phyloP scores from a whole-genome alignment of 2,797 vertebrate species.

The Yasuhikotakia modesta region DNA sequence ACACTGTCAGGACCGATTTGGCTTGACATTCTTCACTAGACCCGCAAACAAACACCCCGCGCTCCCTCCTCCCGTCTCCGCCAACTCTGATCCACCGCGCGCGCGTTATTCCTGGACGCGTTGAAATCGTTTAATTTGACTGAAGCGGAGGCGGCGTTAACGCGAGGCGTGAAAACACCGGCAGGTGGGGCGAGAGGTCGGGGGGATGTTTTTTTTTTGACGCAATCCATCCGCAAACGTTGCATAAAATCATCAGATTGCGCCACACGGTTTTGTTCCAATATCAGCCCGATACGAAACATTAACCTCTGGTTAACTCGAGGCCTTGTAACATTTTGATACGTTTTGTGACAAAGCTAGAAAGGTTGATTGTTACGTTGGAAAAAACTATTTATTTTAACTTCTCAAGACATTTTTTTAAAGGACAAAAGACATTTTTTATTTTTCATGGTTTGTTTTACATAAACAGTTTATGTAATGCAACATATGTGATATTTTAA shows the following conservation, averaged over 20 bases:
- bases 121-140: conserved; percentile 80
- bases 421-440: no score
- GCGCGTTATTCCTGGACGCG: conserved; percentile 60
- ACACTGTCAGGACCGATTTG: conserved; percentile 99
- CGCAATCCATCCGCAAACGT: conserved; percentile 59
- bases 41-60: conserved; percentile 74
- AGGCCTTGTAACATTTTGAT: conserved; percentile 59
- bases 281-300: conserved; percentile 67
- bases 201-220: conserved; percentile 55
- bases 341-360: conserved; percentile 55
- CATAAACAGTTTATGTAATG: no score
- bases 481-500: no score
- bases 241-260: conserved; percentile 69
- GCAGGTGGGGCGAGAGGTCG: conserved; percentile 39
- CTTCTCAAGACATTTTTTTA: no score
- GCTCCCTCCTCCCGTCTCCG: background rate
- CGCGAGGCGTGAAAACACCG: conserved; percentile 23
- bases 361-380: background rate
- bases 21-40: conserved; percentile 99
- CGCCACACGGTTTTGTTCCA: conserved; percentile 57
- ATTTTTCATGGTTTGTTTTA: no score
- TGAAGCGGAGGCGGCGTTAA: conserved; percentile 56
- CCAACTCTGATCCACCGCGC: conserved; percentile 56
- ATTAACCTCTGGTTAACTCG: conserved; percentile 72
- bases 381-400: no score